These are phyloP conservation scores for Drosophila subobscura DNA, from an alignment of 1,140 invertebrate species.

Conservation along the genomic window DNA sequence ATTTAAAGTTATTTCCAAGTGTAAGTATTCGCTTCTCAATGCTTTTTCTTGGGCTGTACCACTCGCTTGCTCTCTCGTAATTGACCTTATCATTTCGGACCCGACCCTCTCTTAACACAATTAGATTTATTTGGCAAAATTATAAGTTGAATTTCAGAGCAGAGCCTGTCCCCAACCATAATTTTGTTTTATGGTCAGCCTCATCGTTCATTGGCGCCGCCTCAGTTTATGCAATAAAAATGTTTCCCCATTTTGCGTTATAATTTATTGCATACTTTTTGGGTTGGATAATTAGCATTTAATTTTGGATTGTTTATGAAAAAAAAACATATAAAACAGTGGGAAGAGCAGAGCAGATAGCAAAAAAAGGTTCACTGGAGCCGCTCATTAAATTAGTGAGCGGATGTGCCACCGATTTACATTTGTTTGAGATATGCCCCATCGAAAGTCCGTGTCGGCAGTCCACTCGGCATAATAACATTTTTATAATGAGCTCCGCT, in stretches of 20 bases:
- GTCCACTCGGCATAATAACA: slow-evolving; percentile 14
- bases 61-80: slow-evolving; percentile 2
- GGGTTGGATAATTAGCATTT: slow-evolving; percentile 70
- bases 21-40: not conserved
- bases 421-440: slow-evolving; percentile 27
- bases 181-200: slow-evolving; percentile 44
- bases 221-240: slow-evolving; percentile 64
- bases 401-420: slow-evolving; percentile 55
- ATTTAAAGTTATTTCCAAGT: not conserved
- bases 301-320: slow-evolving; percentile 53
- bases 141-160: slow-evolving; percentile 65
- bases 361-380: slow-evolving; percentile 57
- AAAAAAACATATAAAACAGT: not conserved
- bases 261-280: slow-evolving; percentile 71
- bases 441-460: slow-evolving; percentile 3
- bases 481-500: slow-evolving; percentile 36
- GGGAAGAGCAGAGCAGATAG: slow-evolving; percentile 22
- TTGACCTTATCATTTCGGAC: slow-evolving; percentile 31
- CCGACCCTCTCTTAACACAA: slow-evolving; percentile 53
- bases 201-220: slow-evolving; percentile 45
- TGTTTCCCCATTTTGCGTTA: slow-evolving; percentile 31
- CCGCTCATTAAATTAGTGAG: slow-evolving; percentile 67
- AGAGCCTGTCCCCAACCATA: slow-evolving; percentile 1
- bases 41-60: slow-evolving; percentile 3
- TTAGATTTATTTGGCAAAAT: slow-evolving; percentile 76